Percentiles rank a stretch among this genome's conserved stretches.
Conservation (phyloP, 2,113 vertebrate genomes). For the Poeciliopsis turrubarensis region DNA sequence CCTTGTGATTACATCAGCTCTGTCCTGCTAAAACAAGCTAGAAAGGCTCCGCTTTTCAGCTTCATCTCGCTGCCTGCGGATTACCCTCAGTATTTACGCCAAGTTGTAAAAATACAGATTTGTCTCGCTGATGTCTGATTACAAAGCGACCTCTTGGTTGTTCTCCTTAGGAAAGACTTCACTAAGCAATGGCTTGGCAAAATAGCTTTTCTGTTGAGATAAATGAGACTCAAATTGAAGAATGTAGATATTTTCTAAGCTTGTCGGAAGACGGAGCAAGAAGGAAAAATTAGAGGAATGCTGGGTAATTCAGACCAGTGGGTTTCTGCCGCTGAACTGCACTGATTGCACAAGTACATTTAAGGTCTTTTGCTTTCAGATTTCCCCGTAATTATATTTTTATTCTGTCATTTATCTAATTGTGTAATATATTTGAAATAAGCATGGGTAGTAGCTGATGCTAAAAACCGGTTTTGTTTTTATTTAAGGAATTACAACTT, state of each 20-base stretch:
- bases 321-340: conserved; percentile 36
- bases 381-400: conserved; percentile 26
- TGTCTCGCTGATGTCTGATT: conserved; percentile 10
- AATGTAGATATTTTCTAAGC: conserved; percentile 48
- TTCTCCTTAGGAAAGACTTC: conserved; percentile 10
- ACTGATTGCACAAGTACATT: conserved; percentile 44
- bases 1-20: conserved; percentile 31
- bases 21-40: not conserved
- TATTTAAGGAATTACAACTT: not conserved
- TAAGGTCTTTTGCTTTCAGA: conserved; percentile 8
- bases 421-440: not conserved
- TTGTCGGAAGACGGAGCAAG: conserved; percentile 26
- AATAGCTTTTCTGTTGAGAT: conserved; percentile 34
- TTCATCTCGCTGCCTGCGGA: not conserved
- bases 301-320: conserved; percentile 7
- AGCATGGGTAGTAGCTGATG: no score
- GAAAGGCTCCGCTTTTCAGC: conserved; percentile 2
- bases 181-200: conserved; percentile 12
- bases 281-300: conserved; percentile 27
- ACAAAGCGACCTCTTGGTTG: not conserved
- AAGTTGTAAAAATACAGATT: conserved; percentile 15
- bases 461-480: not conserved
- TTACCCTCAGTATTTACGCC: not conserved
- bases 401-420: not conserved
- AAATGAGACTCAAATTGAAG: conserved; percentile 34